Percentiles rank a stretch among this genome's conserved stretches.
phyloP scores from a whole-genome alignment of 2,888 invertebrate genomes.

The Thecocarcelia acutangulata region DNA sequence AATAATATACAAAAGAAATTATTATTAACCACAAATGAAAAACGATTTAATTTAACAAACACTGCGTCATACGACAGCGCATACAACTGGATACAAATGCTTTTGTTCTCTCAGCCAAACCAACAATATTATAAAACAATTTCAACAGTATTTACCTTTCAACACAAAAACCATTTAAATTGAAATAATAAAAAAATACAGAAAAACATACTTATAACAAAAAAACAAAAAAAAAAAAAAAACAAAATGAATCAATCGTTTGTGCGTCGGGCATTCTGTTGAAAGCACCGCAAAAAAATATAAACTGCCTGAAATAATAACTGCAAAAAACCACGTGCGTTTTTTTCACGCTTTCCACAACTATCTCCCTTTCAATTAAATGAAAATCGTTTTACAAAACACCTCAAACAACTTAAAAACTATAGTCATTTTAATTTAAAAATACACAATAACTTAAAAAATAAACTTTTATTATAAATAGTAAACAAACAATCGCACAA shows the following conservation, averaged over 20 bases:
- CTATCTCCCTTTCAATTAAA: constrained; percentile 26
- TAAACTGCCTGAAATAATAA: constrained; percentile 41
- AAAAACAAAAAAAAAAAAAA: constrained; percentile 3
- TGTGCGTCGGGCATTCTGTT: constrained; percentile 10
- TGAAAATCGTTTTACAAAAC: constrained; percentile 41
- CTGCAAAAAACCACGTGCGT: constrained; percentile 6
- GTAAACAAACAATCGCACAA: constrained; percentile 67
- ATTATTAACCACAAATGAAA: constrained; percentile 60
- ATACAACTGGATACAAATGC: constrained; percentile 7
- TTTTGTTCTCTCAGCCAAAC: constrained; percentile 1
- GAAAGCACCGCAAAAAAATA: constrained; percentile 38
- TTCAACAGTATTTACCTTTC: constrained; percentile 56
- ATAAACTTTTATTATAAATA: constrained; percentile 32
- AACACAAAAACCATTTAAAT: constrained; percentile 52
- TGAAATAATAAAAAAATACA: constrained; percentile 24
- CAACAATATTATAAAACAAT: constrained; percentile 49
- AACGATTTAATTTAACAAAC: constrained; percentile 60
- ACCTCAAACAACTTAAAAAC: constrained; percentile 56
- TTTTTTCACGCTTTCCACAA: constrained; percentile 1
- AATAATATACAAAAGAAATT: constrained; percentile 53
- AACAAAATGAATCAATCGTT: constrained; percentile 9
- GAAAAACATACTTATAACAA: background rate
- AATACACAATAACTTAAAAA: constrained; percentile 20
- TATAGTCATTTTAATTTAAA: constrained; percentile 48
- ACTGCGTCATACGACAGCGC: background rate